Conservation (phyloP, 2,113 vertebrate genomes). For the Syngnathus typhle region DNA sequence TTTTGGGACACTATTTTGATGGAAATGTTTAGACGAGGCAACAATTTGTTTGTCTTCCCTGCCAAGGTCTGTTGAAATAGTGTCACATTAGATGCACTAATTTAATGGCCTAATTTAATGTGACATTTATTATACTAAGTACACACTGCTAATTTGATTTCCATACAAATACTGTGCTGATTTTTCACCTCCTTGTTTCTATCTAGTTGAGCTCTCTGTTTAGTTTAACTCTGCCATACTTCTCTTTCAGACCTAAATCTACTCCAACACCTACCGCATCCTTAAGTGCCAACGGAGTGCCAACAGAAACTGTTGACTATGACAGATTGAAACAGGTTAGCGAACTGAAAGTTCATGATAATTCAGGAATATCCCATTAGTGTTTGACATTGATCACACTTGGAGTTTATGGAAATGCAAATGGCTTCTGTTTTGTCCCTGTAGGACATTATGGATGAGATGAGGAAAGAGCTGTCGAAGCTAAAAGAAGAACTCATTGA, state of each 20-base stretch:
- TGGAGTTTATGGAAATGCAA: neutral
- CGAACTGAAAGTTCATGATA: neutral
- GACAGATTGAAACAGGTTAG: conserved; percentile 95
- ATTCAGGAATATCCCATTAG: neutral
- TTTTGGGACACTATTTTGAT: neutral
- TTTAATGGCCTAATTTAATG: neutral
- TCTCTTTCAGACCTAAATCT: conserved; percentile 84
- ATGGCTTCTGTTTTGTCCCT: conserved; percentile 7
- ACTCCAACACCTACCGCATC: conserved; percentile 81
- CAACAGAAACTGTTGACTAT: conserved; percentile 89
- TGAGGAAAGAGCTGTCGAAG: conserved; percentile 96
- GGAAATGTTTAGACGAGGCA: neutral
- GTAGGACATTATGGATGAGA: conserved; percentile 98
- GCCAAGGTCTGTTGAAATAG: neutral
- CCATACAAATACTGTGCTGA: neutral
- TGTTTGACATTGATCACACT: neutral
- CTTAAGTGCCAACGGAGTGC: conserved; percentile 93
- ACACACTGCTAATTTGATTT: neutral
- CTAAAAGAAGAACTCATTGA: conserved; percentile 99
- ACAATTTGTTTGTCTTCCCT: neutral
- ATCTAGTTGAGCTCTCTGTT: neutral
- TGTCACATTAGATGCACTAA: neutral
- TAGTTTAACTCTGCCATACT: conserved; percentile 8
- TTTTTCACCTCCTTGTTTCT: neutral
- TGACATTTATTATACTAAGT: neutral